Evolutionary conservation across 2,888 invertebrate genomes (phyloP), one percentile per base, ranked within the genome.

Genomic region (Trichogramma evanescens): DNA sequence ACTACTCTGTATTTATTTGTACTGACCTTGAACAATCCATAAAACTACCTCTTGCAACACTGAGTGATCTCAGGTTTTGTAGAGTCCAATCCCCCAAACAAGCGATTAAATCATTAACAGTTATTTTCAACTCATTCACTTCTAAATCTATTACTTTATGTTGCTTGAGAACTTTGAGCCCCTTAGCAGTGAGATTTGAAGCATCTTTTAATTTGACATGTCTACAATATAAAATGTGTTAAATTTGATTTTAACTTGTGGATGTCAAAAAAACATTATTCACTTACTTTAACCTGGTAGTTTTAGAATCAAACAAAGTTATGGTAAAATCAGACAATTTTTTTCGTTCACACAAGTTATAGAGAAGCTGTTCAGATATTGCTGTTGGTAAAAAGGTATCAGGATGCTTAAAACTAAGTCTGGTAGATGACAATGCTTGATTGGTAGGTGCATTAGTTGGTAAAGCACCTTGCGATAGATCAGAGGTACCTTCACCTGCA

Each of bases 21-120:
- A 68, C 68, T 69, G 77, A 81, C 77, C 81, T 78, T 61, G 83
- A 81, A 69, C 80, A 81, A 72, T 84, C 84, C 64, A 83, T 80
- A 72, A 86, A 86, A 54, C 83, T 82, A 70, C 85, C 84, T 68
- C 81, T 81, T 51, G 85, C 81, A 52, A 88, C 84, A 72, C 85
- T 86, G 54, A 86, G 77, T 50, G 80, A 79, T 50, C 82, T 78
- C 59, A 88, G 76, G 75, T 87, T 84, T 63, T 82, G 79, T 61
- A 84, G 71, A 44, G 86, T 84, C 85, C 86, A 86, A 66, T 85
- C 84, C 58, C 84, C 84, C 60, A 88, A 77, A 73, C 86, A 86
- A 62, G 83, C 83, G 67, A 87, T 84, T 62, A 85, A 78, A 70
- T 85, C 84, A 72, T 83, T 83, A 58, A 84, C 81, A 49, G 83